Percentiles rank a stretch among this genome's conserved stretches.
These are phyloP conservation scores for Halictus quadricinctus DNA, from an alignment of 2,888 invertebrate species.

Conservation along the genomic window DNA sequence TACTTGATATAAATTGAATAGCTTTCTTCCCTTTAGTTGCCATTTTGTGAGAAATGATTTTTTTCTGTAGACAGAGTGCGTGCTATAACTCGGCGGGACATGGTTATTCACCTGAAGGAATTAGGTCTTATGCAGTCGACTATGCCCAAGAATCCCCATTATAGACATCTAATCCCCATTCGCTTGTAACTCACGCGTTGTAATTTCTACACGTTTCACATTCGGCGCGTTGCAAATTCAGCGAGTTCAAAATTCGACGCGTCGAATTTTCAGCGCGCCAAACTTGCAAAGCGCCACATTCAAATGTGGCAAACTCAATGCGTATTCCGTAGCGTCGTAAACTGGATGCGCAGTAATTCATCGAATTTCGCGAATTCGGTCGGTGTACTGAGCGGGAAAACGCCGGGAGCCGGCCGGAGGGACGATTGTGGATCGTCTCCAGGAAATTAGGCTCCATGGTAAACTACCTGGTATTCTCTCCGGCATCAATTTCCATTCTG, in stretches of 20 bases:
- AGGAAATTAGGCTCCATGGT: conserved; percentile 63
- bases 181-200: neutral
- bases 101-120: too few relatives aligned
- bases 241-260: too few relatives aligned
- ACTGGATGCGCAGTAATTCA: neutral
- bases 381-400: neutral
- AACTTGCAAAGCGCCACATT: too few relatives aligned
- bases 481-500: conserved; percentile 65
- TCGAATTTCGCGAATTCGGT: conserved; percentile 16
- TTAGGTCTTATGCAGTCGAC: too few relatives aligned
- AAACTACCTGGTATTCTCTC: conserved; percentile 56
- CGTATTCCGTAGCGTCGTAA: neutral
- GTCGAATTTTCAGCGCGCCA: too few relatives aligned
- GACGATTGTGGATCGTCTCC: conserved; percentile 44
- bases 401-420: neutral
- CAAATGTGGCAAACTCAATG: neutral
- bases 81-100: too few relatives aligned
- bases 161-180: conserved; percentile 7
- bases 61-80: too few relatives aligned
- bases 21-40: too few relatives aligned
- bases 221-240: neutral
- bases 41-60: too few relatives aligned
- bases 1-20: too few relatives aligned
- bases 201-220: neutral
- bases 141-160: too few relatives aligned